Percentiles rank a stretch among this genome's conserved stretches.
Evolutionary conservation across 92 coral and sea anemone genomes (phyloP).

Genomic region (Hydrozoanthus gracilis): DNA sequence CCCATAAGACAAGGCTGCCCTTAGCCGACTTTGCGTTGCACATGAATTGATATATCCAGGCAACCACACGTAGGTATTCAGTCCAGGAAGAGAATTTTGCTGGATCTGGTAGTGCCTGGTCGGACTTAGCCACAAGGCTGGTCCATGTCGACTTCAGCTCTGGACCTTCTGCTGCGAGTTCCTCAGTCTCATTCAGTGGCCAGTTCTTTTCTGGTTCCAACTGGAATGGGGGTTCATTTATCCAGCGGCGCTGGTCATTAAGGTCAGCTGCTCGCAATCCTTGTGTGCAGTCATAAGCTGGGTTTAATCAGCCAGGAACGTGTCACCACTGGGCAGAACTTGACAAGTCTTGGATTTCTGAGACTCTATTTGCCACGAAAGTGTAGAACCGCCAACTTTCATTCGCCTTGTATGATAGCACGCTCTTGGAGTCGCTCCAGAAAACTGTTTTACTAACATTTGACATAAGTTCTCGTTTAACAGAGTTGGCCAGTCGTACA

Average conservation of each 20-base stretch:
- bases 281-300: constrained; percentile 67
- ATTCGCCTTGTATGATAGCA: constrained; percentile 67
- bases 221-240: background rate
- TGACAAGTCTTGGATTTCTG: constrained; percentile 68
- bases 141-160: too few relatives aligned
- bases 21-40: background rate
- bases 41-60: constrained; percentile 5
- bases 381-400: constrained; percentile 74
- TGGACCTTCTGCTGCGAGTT: background rate
- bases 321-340: constrained; percentile 59
- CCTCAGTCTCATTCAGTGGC: background rate
- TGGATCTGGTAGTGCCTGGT: constrained; percentile 3
- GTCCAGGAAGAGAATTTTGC: background rate
- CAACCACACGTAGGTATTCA: background rate
- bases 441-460: constrained; percentile 37
- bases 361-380: constrained; percentile 68
- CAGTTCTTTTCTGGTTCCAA: background rate
- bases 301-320: constrained; percentile 56
- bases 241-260: constrained; percentile 59
- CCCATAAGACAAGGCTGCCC: background rate
- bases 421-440: constrained; percentile 75
- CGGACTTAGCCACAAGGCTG: too few relatives aligned
- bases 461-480: constrained; percentile 55
- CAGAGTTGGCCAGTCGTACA: constrained; percentile 49
- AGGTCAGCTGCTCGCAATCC: constrained; percentile 60